Base-by-base conservation (phyloP, 2,888 invertebrate species). In the Axea sp. region DNA sequence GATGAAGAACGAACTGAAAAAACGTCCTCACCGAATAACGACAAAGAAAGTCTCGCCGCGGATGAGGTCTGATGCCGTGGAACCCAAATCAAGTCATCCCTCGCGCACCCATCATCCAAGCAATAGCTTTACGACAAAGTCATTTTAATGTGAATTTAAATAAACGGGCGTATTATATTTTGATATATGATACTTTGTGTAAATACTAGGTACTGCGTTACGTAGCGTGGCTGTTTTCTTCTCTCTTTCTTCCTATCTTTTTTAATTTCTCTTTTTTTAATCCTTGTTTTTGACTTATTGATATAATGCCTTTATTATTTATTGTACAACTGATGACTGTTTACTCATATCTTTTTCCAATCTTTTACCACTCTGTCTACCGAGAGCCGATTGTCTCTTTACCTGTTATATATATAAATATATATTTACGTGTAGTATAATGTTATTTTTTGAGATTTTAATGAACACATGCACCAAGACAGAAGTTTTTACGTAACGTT, bases 111-210 rank as follows among this genome's bases (percentile, higher is more conserved):
- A 43, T 67, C 76, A 77, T 79, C 78, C 80, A 79, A 81, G 76
- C 78, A 80, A 64, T 78, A 80, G 78, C 78, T 77, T 80, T 79
- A 80, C 60, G 71, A 76, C 64, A 76, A 78, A 78, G 59, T 76
- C 76, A 82, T 80, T 80, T 79, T 78, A 81, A 78, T 79, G 77
- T 81, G 78, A 81, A 81, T 80, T 81, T 79, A 76, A 78, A 81
- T 82, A 30, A 55, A 49, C 81, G 82, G 78, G 82, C 83, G 81
- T 84, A 83, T 81, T 86, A 85, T 87, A 86, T 87, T 87, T 87
- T 86, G 85, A 84, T 87, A 87, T 84, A 67, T 62, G 84, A 87
- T 83, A 85, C 83, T 82, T 86, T 85, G 84, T 87, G 87, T 87
- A 87, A 86, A 87, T 87, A 87, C 81, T 87, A 87, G 86, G 80